Evolutionary conservation across 2,797 vertebrate genomes (phyloP).

Genomic region (Ptychobarbus kaznakovi): DNA sequence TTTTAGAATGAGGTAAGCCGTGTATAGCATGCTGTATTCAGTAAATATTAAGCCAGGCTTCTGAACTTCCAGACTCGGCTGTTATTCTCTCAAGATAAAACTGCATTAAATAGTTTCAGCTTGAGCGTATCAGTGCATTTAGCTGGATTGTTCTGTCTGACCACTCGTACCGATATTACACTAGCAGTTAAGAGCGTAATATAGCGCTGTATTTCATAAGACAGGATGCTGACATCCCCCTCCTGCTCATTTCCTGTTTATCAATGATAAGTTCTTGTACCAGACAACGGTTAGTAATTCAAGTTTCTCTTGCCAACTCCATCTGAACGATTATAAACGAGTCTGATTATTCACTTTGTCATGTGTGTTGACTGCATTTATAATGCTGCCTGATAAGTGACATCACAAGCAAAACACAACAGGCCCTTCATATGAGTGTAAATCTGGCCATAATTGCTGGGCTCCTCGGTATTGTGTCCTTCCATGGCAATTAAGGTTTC

Average conservation of each 20-base stretch:
- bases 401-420: constrained; percentile 40
- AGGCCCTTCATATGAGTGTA: constrained; percentile 26
- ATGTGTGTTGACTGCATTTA: constrained; percentile 33
- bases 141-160: neutral
- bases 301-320: constrained; percentile 35
- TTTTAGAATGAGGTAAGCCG: neutral
- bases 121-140: neutral
- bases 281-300: constrained; percentile 21
- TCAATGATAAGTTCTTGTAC: neutral
- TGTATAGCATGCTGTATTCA: neutral
- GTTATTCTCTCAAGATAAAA: neutral
- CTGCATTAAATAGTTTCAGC: neutral
- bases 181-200: neutral
- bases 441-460: constrained; percentile 52
- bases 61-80: neutral
- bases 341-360: constrained; percentile 17
- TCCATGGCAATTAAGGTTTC: constrained; percentile 57
- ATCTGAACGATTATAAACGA: constrained; percentile 8
- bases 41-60: neutral
- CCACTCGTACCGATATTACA: constrained; percentile 3
- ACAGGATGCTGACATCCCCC: neutral
- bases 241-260: neutral
- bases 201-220: neutral
- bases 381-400: constrained; percentile 34
- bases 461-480: constrained; percentile 46